These are phyloP conservation scores for Euura lappo DNA, from an alignment of 1,140 invertebrate species.

Conservation along the genomic window DNA sequence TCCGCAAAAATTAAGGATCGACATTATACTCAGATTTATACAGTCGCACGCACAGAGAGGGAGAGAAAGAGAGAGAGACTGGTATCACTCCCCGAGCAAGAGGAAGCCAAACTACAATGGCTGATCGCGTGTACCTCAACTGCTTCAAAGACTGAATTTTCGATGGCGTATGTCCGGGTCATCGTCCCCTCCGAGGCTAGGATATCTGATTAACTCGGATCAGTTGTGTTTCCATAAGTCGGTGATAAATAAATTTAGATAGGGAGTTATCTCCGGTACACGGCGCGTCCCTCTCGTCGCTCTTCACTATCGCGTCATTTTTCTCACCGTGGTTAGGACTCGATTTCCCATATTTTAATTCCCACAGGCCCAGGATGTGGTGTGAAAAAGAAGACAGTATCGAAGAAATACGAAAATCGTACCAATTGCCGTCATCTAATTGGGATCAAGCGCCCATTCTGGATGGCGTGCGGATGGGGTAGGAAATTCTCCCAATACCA, in stretches of 20 bases:
- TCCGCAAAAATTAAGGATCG: too few species aligned
- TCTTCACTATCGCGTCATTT: not conserved
- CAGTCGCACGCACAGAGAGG: too few species aligned
- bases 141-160: too few species aligned
- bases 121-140: too few species aligned
- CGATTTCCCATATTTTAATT: not conserved
- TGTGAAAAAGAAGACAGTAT: not conserved
- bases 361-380: not conserved
- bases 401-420: not conserved
- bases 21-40: too few species aligned
- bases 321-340: not conserved
- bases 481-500: not conserved
- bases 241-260: conserved; percentile 16
- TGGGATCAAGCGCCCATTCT: conserved; percentile 5
- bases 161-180: not conserved
- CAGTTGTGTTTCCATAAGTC: conserved; percentile 16
- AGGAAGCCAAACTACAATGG: too few species aligned
- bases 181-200: not conserved
- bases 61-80: too few species aligned
- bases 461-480: not conserved
- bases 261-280: conserved; percentile 9
- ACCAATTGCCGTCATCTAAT: conserved; percentile 5
- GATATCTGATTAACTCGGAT: conserved; percentile 13
- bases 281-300: not conserved
- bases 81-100: too few species aligned